Base-by-base conservation (phyloP, 2,797 vertebrate genomes). In the Falco berigora region DNA sequence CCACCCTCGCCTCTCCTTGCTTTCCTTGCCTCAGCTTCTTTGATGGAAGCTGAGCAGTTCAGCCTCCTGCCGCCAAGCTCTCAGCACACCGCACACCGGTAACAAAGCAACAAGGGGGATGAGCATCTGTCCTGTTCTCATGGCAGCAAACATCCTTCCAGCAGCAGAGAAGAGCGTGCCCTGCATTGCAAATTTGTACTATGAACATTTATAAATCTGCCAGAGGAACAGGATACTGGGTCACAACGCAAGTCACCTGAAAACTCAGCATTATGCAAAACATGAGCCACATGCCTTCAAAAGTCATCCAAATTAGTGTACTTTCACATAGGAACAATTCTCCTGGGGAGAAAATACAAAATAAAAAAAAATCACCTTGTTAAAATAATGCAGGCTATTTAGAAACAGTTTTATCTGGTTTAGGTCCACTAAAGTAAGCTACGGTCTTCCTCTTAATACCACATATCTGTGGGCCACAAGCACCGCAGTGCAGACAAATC, bases 251-350 rank as follows among this genome's bases (percentile, higher is more conserved):
- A 95, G 97, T 94, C 94, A 96, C 87, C 83, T 94, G 96, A 97
- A 97, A 96, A 97, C 92, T 96, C 96, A 96, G 96, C 73, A 1
- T 96, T 97, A 97, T 95, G 95, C 96, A 97, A 97, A 97, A 95
- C 67, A 78, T 8, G 11, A 94, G 91, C 80, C 1, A 3, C 56
- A 18, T 44, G 85, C 77, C 81, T 96, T 73, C 83, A 27, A 34
- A 94, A 96, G 90, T 86, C 92, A 96, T 62, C 78, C 78, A 77
- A 95, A 92, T 96, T 94, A 81, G 62, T 91, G 94, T 28, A 95
- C 63, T 95, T 95, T 76, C 72, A 95, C 68, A 94, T 5, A 42
- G 71, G 21, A 89, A 81, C 74, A 94, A 93, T 82, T 80, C 59
- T 80, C 64, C 42, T 10, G 12, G 50, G 74, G 10, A 86, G 44